Base-by-base conservation (phyloP, 2,113 vertebrate species). In the Nicator chloris region DNA sequence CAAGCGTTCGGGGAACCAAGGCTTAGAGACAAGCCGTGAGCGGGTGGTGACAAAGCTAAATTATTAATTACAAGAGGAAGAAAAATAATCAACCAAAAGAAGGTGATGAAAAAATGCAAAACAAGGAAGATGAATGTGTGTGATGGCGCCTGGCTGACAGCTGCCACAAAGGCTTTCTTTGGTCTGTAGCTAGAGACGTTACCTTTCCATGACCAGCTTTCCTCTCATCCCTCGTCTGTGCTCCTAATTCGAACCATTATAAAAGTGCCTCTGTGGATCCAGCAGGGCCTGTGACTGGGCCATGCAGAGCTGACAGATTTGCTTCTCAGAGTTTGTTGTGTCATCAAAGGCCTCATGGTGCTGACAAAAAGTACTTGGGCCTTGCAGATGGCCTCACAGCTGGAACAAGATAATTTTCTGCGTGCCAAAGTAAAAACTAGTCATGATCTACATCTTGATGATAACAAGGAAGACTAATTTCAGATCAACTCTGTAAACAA, bases 1-100 rank as follows among this genome's bases (percentile, higher is more conserved):
- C 95, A 99, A 99, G 96, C 98, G 99, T 71, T 99, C 98, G 0
- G 99, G 98, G 70, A 98, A 98, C 98, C 98, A 99, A 97, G 97
- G 98, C 86, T 94, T 97, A 57, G 99, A 99, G 71, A 98, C 98
- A 27, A 98, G 98, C 45, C 98, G 99, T 26, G 99, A 99, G 90
- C 96, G 99, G 71, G 98, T 98, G 2, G 97, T 99, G 82, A 98
- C 98, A 86, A 99, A 99, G 97, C 98, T 99, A 97, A 98, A 98
- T 98, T 99, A 99, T 97, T 99, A 98, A 98, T 91, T 90, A 49
- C n/a, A 78, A 90, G 86, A 91, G 71, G 59, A 83, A 92, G 56
- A 94, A 90, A 90, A 83, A 56, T 56, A 88, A 84, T 85, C 53
- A 82, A 61, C 72, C 70, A 64, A 86, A 95, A 89, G 76, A 94